A percentile compares a stretch with the other conserved stretches of the same genome.
These are phyloP conservation scores for Aspiorhynchus laticeps DNA, from an alignment of 2,113 vertebrate species.

Conservation along the genomic window DNA sequence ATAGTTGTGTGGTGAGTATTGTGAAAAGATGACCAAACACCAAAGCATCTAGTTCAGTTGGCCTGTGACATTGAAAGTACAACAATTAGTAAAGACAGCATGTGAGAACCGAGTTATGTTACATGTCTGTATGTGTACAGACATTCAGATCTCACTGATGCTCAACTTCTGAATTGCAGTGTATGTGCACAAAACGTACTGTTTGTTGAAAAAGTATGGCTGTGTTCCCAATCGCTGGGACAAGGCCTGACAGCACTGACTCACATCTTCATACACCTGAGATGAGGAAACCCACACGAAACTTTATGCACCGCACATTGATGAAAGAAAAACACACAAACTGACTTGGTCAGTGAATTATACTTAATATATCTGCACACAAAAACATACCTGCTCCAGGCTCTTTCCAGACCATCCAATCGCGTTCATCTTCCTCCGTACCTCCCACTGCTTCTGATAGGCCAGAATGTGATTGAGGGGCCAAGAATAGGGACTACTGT, in stretches of 20 bases:
- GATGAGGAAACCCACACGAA: not conserved
- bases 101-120: not conserved
- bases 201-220: constrained; percentile 93
- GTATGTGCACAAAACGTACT: constrained; percentile 77
- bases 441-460: constrained; percentile 95
- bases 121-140: not conserved
- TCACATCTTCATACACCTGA: constrained; percentile 95
- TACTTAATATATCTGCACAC: not conserved
- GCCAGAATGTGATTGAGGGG: constrained; percentile 80
- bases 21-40: constrained; percentile 98
- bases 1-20: constrained; percentile 92
- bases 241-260: constrained; percentile 93
- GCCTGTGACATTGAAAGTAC: constrained; percentile 72
- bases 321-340: not conserved
- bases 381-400: constrained; percentile 83
- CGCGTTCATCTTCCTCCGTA: constrained; percentile 94
- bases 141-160: no score
- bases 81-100: not conserved
- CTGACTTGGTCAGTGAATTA: not conserved
- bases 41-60: constrained; percentile 94
- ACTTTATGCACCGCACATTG: not conserved
- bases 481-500: constrained; percentile 80
- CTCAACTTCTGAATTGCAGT: not conserved
- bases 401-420: constrained; percentile 94
- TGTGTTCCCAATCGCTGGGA: constrained; percentile 93